Conservation (phyloP, 2,797 vertebrate genomes). For the Darevskia nairensis region DNA sequence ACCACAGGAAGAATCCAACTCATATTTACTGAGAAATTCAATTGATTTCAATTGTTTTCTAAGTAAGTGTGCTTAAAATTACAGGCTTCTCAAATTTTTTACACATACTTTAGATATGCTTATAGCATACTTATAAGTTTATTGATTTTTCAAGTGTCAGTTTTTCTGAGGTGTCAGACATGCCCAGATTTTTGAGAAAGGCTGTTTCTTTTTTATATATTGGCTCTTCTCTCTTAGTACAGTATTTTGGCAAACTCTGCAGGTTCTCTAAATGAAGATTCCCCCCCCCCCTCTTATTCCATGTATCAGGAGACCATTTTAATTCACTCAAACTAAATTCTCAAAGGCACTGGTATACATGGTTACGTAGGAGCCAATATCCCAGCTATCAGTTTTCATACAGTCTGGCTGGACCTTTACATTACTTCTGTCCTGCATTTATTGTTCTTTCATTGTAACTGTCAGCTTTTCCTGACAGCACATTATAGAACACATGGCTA, state of each 20-base stretch:
- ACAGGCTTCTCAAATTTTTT: not conserved
- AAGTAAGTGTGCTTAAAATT: not conserved
- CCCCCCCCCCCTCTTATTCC: not conserved
- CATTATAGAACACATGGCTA: conserved; percentile 81
- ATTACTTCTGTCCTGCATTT: conserved; percentile 85
- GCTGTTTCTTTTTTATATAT: conserved; percentile 5
- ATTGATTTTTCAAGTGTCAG: conserved; percentile 53
- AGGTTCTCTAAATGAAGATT: conserved; percentile 71
- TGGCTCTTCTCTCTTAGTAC: conserved; percentile 54
- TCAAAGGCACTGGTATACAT: conserved; percentile 73
- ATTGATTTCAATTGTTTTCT: not conserved
- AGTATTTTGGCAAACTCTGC: conserved; percentile 70
- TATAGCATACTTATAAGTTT: conserved; percentile 41
- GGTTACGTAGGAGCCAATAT: conserved; percentile 86
- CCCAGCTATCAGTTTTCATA: conserved; percentile 90
- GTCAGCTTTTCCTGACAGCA: conserved; percentile 85
- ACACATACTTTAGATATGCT: conserved; percentile 23
- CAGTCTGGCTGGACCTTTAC: conserved; percentile 82
- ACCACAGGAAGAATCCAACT: not conserved
- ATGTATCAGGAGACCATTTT: conserved; percentile 82
- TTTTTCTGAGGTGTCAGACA: conserved; percentile 55
- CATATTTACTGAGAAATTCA: not conserved
- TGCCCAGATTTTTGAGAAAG: conserved; percentile 58
- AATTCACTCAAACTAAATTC: conserved; percentile 84
- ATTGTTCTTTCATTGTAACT: conserved; percentile 88